phyloP scores from a whole-genome alignment of 23 tunicate genomes.

The Clavelina lepadiformis region DNA sequence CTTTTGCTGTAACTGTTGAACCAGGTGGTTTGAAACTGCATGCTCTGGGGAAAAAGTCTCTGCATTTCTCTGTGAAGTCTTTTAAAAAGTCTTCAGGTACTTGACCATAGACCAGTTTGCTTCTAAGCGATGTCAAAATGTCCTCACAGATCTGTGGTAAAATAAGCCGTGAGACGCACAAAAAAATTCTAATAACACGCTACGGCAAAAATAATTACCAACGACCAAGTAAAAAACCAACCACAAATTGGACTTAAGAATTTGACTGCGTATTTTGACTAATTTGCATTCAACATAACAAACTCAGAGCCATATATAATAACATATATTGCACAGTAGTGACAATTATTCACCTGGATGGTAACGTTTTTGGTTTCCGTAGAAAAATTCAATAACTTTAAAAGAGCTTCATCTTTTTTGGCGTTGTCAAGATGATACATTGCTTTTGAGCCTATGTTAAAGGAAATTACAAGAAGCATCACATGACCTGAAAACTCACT shows the following conservation, averaged over 20 bases:
- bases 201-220: too few relatives aligned
- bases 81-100: constrained; percentile 14
- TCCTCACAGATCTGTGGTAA: constrained; percentile 39
- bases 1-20: too few relatives aligned
- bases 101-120: constrained; percentile 19
- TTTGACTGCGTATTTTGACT: too few relatives aligned
- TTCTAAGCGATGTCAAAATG: constrained; percentile 7
- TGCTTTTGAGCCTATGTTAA: constrained; percentile 22
- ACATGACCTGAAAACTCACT: too few relatives aligned
- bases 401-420: constrained; percentile 27
- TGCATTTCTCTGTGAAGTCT: constrained; percentile 23
- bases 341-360: constrained; percentile 16
- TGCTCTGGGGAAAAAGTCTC: constrained; percentile 32
- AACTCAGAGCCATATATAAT: not conserved
- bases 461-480: not conserved
- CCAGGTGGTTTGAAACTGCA: too few relatives aligned
- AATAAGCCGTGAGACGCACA: too few relatives aligned
- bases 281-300: too few relatives aligned
- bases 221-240: too few relatives aligned
- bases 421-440: constrained; percentile 32
- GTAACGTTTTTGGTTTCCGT: not conserved
- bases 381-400: constrained; percentile 9
- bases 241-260: too few relatives aligned
- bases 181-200: too few relatives aligned
- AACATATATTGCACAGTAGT: not conserved